These are phyloP conservation scores for Odontothrips loti DNA, from an alignment of 2,888 invertebrate species.

Conservation along the genomic window DNA sequence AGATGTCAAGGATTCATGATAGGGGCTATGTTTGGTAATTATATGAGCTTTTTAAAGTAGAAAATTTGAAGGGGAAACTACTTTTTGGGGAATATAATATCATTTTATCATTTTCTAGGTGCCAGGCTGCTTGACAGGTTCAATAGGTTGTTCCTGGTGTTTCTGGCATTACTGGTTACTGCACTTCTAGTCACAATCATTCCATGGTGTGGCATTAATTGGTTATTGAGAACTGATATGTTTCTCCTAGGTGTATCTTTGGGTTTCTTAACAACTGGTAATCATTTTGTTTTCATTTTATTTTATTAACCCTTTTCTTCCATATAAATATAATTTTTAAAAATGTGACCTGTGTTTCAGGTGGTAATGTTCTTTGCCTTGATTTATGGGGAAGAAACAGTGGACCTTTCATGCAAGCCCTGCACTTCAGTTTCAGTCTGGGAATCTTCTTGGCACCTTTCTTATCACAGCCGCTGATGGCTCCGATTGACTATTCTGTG, in stretches of 20 bases:
- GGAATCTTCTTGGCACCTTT: constrained; percentile 49
- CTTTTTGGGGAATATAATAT: no score
- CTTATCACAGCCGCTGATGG: constrained; percentile 47
- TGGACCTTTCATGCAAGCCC: constrained; percentile 48
- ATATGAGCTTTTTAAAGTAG: constrained; percentile 11
- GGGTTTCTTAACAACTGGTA: constrained; percentile 47
- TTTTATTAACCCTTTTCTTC: background rate
- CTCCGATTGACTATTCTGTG: constrained; percentile 29
- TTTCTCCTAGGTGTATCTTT: constrained; percentile 46
- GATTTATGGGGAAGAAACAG: constrained; percentile 43
- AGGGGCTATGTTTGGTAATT: constrained; percentile 45
- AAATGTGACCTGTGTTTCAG: constrained; percentile 40
- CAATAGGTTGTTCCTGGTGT: constrained; percentile 46
- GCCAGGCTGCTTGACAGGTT: constrained; percentile 42
- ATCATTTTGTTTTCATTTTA: background rate
- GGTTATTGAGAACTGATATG: constrained; percentile 44
- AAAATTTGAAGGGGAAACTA: no score
- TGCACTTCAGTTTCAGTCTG: constrained; percentile 49
- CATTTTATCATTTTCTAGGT: constrained; percentile 36
- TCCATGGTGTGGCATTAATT: constrained; percentile 46
- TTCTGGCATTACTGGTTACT: constrained; percentile 45
- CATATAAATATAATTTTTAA: background rate
- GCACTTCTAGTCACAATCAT: constrained; percentile 45
- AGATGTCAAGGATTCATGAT: constrained; percentile 47
- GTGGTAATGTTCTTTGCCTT: constrained; percentile 48